Base-by-base conservation (phyloP, 2,888 invertebrate genomes). In the Acrocyrtus sp. region DNA sequence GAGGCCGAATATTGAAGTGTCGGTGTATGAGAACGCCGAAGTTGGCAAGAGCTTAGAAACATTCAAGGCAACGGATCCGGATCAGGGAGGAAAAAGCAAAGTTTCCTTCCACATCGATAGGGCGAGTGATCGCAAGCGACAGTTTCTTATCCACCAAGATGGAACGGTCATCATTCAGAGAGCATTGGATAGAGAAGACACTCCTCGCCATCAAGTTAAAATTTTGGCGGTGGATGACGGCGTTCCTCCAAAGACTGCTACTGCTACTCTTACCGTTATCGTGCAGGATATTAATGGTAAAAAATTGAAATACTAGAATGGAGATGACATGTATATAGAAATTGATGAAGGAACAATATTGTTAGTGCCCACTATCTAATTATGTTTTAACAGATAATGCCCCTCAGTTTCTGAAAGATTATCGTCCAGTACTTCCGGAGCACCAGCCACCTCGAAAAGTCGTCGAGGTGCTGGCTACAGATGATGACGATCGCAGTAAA, bases 191-290 rank as follows among this genome's bases (percentile, higher is more conserved):
- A 89, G 97, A 61, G 98, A 98, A 86, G 95, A 96, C 81, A 95
- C 95, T 10, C 95, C 96, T 0, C 88, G 96, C 56, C 97, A 98
- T 88, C 96, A 95, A 87, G 95, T 97, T 4, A 96, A 96, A 86
- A 96, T 97, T 79, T 87, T 97, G 82, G 97, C 97, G 3, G 95
- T 96, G 82, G 96, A 97, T 84, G 95, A 96, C 84, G 96, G 96
- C 1, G 90, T 93, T 17, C 96, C 96, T 41, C 68, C 68, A 60
- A 93, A 95, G 85, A 96, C 96, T 8, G 95, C 96, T 0, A 96
- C 96, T 0, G 96, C 96, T 0, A 96, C 95, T 0, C 86, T 96
- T 48, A 96, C 96, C 2, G 96, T 96, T 21, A 94, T 96, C 78
- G 96, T 97, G 24, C 94, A 95, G 85, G 96, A 96, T 83, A 95